Evolutionary conservation across 2,797 vertebrate species (phyloP).

Genomic region (Lepidocolaptes lacrymiger): DNA sequence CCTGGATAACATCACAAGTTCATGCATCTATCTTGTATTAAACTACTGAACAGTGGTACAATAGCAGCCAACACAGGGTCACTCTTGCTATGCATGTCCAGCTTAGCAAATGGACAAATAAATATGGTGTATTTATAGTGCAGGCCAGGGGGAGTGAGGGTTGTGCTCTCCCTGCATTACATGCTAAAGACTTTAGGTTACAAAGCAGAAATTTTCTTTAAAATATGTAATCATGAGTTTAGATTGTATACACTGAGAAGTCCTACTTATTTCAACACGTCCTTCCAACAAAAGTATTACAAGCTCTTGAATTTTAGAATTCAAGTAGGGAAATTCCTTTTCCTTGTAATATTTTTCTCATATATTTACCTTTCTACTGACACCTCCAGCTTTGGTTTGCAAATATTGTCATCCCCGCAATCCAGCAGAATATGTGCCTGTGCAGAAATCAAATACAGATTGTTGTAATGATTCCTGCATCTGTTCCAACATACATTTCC

Average conservation of each 20-base stretch:
- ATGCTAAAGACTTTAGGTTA: not conserved
- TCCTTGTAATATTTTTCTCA: not conserved
- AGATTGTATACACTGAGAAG: not conserved
- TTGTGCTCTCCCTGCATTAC: not conserved
- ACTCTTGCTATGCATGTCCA: not conserved
- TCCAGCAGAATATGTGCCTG: conserved; percentile 95
- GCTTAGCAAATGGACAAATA: not conserved
- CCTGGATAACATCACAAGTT: not conserved
- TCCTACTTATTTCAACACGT: not conserved
- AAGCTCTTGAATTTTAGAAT: not conserved
- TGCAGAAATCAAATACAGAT: not conserved
- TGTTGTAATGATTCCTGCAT: not conserved
- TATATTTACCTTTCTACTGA: conserved; percentile 84
- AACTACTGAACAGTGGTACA: not conserved
- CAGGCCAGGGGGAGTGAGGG: too few relatives aligned
- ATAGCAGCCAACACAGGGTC: not conserved
- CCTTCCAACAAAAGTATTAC: not conserved
- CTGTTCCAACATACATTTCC: not conserved
- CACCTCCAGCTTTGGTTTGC: conserved; percentile 89
- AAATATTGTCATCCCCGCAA: conserved; percentile 94
- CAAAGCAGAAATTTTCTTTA: not conserved
- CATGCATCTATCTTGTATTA: not conserved
- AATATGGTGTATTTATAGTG: not conserved
- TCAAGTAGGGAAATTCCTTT: not conserved
- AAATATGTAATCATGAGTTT: not conserved